Conservation (phyloP, 2,113 vertebrate species). For the Tursiops truncatus region DNA sequence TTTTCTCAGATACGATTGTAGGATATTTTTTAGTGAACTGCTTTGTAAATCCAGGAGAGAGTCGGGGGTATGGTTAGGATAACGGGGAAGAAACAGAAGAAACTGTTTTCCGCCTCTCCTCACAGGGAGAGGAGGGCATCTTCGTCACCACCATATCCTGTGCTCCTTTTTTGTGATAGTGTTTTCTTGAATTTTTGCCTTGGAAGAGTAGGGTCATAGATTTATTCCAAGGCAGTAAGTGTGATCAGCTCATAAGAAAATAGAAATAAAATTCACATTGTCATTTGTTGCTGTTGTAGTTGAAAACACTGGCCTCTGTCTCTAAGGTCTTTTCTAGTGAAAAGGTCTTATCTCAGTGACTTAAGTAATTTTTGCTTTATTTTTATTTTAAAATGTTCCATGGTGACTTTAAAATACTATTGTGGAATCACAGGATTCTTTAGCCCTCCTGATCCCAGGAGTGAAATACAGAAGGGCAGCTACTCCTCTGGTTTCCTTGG, state of each 20-base stretch:
- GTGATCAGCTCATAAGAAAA: not conserved
- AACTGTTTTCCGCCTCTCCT: rapidly evolving
- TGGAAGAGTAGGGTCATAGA: not conserved
- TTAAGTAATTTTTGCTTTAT: not conserved
- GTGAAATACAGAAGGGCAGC: not conserved
- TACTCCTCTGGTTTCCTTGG: not conserved
- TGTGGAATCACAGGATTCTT: too few relatives aligned
- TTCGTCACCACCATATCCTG: rapidly evolving
- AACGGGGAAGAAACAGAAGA: not conserved
- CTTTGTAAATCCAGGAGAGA: not conserved
- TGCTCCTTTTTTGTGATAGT: not conserved
- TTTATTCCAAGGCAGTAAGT: not conserved
- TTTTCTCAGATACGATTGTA: not conserved
- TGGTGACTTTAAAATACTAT: not conserved
- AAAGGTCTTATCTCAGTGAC: not conserved
- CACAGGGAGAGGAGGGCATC: rapidly evolving
- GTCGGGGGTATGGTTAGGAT: not conserved
- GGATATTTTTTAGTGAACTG: not conserved
- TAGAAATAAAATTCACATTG: not conserved
- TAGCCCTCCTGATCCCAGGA: too few relatives aligned
- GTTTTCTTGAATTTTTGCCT: not conserved
- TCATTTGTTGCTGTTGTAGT: not conserved
- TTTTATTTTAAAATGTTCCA: not conserved
- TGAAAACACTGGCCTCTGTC: not conserved
- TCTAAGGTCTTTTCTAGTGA: not conserved